Evolutionary conservation across 2,797 vertebrate species (phyloP).

Genomic region (Smutsia gigantea): DNA sequence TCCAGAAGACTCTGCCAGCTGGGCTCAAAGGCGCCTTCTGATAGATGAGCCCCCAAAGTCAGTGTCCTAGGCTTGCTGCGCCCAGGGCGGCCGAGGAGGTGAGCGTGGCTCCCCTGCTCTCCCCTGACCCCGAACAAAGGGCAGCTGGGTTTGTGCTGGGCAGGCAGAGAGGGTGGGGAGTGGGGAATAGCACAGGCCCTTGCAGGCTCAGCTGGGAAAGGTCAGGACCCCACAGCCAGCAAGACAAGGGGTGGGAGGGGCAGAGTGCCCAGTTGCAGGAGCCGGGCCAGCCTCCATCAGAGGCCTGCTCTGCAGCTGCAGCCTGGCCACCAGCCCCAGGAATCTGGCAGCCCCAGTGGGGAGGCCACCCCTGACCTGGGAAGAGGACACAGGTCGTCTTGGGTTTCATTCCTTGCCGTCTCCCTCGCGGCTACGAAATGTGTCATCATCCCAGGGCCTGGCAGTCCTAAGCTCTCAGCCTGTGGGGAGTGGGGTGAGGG

Average conservation of each 20-base stretch:
- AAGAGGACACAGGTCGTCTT: slow-evolving; percentile 89
- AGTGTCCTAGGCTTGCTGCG: not conserved
- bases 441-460: slow-evolving; percentile 83
- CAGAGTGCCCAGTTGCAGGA: not conserved
- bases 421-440: slow-evolving; percentile 81
- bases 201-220: not conserved
- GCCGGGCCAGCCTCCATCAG: rapidly evolving
- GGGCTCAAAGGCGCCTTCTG: not conserved
- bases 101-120: not conserved
- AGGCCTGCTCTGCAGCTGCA: not conserved
- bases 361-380: slow-evolving; percentile 88
- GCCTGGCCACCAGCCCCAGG: slow-evolving; percentile 86
- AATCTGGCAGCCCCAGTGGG: slow-evolving; percentile 80
- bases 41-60: not conserved
- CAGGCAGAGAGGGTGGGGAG: not conserved
- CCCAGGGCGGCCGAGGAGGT: not conserved
- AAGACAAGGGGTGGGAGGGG: not conserved
- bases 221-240: not conserved
- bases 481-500: not conserved
- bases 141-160: not conserved
- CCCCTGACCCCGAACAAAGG: not conserved
- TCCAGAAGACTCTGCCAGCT: not conserved
- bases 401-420: slow-evolving; percentile 86
- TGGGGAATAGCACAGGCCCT: not conserved
- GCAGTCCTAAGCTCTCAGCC: slow-evolving; percentile 67